Percentiles rank a stretch among this genome's conserved stretches.
phyloP scores from a whole-genome alignment of 2,113 vertebrate genomes.

The Salvator merianae region DNA sequence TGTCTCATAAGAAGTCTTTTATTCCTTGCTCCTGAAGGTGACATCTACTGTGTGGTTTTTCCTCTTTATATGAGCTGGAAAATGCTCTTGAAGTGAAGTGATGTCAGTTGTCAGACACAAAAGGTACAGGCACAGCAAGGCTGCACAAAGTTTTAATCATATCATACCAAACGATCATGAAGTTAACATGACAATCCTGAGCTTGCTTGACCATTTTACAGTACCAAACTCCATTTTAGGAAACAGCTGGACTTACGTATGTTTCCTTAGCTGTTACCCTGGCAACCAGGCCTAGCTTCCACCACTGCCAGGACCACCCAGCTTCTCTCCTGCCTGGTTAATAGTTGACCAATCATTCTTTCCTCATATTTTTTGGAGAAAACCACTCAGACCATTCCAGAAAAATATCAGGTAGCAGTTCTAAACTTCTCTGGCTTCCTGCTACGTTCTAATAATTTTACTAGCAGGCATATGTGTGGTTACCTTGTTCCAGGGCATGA shows the following conservation, averaged over 20 bases:
- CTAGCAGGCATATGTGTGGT: background rate
- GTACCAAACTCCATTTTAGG: background rate
- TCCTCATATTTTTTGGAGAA: background rate
- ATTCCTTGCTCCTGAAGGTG: constrained; percentile 71
- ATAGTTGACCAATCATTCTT: background rate
- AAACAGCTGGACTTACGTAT: background rate
- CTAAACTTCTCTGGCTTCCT: background rate
- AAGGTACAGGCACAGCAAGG: constrained; percentile 52
- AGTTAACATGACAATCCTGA: constrained; percentile 31
- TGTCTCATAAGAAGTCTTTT: constrained; percentile 76
- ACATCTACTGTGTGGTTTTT: constrained; percentile 65
- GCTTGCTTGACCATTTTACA: background rate
- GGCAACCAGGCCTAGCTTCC: background rate
- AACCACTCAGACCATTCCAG: background rate
- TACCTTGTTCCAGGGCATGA: background rate
- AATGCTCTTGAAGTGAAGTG: constrained; percentile 70
- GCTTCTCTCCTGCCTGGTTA: background rate
- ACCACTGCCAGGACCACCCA: background rate
- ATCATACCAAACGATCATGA: background rate
- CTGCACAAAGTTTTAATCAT: constrained; percentile 68
- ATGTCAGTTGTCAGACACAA: constrained; percentile 66
- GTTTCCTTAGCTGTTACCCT: background rate
- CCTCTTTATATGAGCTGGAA: constrained; percentile 69
- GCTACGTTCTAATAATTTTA: background rate
- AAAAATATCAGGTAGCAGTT: background rate